Evolutionary conservation across 1,140 invertebrate genomes (phyloP).

Genomic region (Lasioglossum baleicum): DNA sequence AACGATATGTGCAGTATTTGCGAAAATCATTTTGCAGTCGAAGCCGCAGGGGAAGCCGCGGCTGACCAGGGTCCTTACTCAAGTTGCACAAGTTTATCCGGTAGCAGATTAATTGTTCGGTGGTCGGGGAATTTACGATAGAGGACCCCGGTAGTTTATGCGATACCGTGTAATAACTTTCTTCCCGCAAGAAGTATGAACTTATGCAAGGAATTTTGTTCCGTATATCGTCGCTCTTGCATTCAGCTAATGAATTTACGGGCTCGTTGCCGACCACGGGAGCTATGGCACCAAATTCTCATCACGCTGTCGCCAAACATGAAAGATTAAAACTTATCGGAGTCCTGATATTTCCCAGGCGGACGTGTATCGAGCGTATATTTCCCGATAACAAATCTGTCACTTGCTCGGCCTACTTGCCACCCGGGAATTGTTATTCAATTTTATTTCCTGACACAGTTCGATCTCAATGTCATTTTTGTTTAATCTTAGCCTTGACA

Average conservation of each 20-base stretch:
- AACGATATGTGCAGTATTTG: neutral
- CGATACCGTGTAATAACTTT: slow-evolving; percentile 19
- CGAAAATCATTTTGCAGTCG: neutral
- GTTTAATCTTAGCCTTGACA: no score
- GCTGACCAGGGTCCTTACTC: neutral
- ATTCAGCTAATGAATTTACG: slow-evolving; percentile 36
- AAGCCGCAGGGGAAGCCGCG: no score
- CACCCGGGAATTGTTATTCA: neutral
- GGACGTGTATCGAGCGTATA: neutral
- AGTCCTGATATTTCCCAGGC: neutral
- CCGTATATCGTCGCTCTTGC: neutral
- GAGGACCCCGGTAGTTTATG: neutral
- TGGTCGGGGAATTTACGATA: neutral
- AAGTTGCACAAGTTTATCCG: neutral
- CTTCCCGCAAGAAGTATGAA: slow-evolving; percentile 5
- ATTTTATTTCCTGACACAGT: neutral
- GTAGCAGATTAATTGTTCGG: neutral
- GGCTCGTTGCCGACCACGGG: no score
- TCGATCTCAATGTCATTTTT: no score
- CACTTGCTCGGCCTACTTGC: neutral
- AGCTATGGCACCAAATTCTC: slow-evolving; percentile 3
- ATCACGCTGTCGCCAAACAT: neutral
- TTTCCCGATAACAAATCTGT: neutral
- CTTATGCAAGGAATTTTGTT: slow-evolving; percentile 36
- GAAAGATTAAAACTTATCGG: slow-evolving; percentile 18